Evolutionary conservation across 92 coral and sea anemone genomes (phyloP).

Genomic region (Palythoa heliodiscus): DNA sequence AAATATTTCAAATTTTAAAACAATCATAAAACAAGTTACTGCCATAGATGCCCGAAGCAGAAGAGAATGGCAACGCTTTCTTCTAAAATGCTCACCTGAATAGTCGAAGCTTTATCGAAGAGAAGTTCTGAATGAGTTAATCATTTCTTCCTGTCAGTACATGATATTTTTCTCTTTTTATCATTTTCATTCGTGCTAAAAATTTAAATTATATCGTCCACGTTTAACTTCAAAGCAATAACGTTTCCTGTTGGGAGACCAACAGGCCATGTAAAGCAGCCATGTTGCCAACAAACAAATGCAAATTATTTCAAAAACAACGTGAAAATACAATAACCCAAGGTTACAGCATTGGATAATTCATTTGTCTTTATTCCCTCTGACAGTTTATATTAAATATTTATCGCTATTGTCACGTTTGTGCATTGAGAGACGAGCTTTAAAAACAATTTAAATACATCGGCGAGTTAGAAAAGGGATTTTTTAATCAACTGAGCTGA

Average conservation of each 20-base stretch:
- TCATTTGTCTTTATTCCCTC: background rate
- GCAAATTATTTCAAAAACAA: constrained; percentile 3
- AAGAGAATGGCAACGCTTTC: no score
- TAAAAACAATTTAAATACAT: no score
- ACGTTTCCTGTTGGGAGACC: no score
- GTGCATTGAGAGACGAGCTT: no score
- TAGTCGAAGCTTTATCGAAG: background rate
- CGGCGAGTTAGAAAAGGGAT: no score
- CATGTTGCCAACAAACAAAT: constrained; percentile 48
- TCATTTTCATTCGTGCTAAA: background rate
- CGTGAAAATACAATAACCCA: constrained; percentile 5
- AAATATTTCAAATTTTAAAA: background rate
- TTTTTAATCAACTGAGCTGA: no score
- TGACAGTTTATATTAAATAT: constrained; percentile 8
- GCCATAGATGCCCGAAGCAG: no score
- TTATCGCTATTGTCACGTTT: constrained; percentile 22
- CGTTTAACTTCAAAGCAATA: no score
- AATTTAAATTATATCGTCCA: background rate
- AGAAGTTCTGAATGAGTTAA: background rate
- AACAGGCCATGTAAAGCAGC: constrained; percentile 9
- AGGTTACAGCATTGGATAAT: background rate
- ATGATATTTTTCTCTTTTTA: background rate
- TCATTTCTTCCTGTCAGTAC: background rate
- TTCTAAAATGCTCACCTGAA: background rate
- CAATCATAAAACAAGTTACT: background rate